Evolutionary conservation across 64 coral and sea anemone species (phyloP).

Genomic region (Porites lutea): DNA sequence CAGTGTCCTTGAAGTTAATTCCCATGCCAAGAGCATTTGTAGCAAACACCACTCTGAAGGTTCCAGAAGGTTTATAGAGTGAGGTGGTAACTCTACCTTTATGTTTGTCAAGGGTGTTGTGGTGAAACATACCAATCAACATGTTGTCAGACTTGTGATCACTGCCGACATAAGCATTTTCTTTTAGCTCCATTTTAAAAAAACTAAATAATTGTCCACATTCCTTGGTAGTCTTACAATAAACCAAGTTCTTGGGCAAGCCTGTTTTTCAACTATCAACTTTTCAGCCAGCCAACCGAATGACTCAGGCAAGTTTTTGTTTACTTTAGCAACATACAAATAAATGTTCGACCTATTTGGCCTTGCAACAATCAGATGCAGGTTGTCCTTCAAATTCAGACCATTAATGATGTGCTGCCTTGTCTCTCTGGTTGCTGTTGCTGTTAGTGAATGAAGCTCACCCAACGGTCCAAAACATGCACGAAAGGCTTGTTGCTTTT

Average conservation of each 20-base stretch:
- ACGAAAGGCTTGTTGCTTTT: conserved; percentile 49
- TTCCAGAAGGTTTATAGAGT: conserved; percentile 36
- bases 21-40: conserved; percentile 47
- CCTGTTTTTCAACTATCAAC: not conserved
- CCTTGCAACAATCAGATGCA: no score
- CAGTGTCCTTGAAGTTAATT: conserved; percentile 38
- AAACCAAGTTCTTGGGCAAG: not conserved
- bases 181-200: conserved; percentile 25
- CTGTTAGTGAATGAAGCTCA: conserved; percentile 48
- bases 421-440: conserved; percentile 16
- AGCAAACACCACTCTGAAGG: conserved; percentile 32
- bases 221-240: not conserved
- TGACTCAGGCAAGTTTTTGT: no score
- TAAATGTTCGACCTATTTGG: no score
- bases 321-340: no score
- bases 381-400: no score
- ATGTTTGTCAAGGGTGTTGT: conserved; percentile 41
- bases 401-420: no score
- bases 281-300: not conserved
- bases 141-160: conserved; percentile 36
- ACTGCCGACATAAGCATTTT: conserved; percentile 30
- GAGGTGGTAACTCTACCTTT: conserved; percentile 46
- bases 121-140: conserved; percentile 59
- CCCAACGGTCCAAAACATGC: conserved; percentile 50
- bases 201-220: conserved; percentile 6